These are phyloP conservation scores for Agapetus fuscipes DNA, from an alignment of 2,888 invertebrate genomes.

Conservation along the genomic window DNA sequence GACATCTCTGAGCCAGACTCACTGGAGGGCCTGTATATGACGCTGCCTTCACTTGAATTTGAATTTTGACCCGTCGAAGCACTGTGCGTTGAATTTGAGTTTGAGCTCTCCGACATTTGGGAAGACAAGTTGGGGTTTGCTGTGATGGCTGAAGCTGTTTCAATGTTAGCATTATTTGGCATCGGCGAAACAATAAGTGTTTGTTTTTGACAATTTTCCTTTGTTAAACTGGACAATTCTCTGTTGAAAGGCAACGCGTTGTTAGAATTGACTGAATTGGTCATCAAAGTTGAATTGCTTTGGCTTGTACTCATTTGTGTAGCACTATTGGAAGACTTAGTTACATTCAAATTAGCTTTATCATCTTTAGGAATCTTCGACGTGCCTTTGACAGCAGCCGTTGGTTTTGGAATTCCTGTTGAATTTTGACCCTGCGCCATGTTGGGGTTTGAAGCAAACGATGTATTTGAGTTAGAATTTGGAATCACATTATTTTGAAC, in stretches of 20 bases:
- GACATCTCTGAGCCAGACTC: slow-evolving; percentile 59
- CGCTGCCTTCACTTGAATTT: slow-evolving; percentile 64
- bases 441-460: slow-evolving; percentile 16
- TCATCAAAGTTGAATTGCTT: slow-evolving; percentile 44
- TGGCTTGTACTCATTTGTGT: slow-evolving; percentile 48
- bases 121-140: slow-evolving; percentile 25
- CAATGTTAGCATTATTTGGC: slow-evolving; percentile 41
- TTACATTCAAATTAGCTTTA: slow-evolving; percentile 43
- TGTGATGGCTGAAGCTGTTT: slow-evolving; percentile 20
- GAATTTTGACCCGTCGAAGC: slow-evolving; percentile 58
- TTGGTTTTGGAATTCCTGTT: slow-evolving; percentile 76
- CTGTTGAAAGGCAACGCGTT: slow-evolving; percentile 40
- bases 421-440: slow-evolving; percentile 13
- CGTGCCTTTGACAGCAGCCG: slow-evolving; percentile 85
- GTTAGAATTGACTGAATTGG: slow-evolving; percentile 42
- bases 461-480: slow-evolving; percentile 18
- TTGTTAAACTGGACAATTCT: slow-evolving; percentile 44
- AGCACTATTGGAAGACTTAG: slow-evolving; percentile 37
- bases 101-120: slow-evolving; percentile 61
- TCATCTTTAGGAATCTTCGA: slow-evolving; percentile 60
- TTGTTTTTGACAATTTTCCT: slow-evolving; percentile 41
- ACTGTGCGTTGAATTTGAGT: slow-evolving; percentile 44
- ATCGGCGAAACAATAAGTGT: slow-evolving; percentile 65
- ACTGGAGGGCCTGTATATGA: slow-evolving; percentile 63
- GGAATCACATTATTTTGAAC: slow-evolving; percentile 9